These are phyloP conservation scores for Dasypogon diadema DNA, from an alignment of 2,888 invertebrate species.

Conservation along the genomic window DNA sequence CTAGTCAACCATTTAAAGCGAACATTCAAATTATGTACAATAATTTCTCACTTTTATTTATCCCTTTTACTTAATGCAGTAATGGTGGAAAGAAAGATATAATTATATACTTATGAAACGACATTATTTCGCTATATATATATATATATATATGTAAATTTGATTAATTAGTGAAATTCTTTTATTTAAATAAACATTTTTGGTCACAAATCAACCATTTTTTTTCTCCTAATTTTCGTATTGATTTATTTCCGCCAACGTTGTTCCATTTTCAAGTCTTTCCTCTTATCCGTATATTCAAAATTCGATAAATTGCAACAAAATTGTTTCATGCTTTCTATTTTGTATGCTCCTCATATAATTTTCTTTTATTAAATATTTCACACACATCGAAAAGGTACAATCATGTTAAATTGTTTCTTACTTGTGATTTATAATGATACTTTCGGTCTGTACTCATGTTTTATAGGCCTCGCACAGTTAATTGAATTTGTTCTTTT, in stretches of 20 bases:
- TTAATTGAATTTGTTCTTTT: conserved; percentile 34
- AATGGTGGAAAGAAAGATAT: too few species aligned
- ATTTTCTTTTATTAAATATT: neutral
- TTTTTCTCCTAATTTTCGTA: neutral
- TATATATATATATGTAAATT: neutral
- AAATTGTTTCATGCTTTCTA: too few species aligned
- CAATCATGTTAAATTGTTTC: neutral
- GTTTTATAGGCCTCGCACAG: conserved; percentile 32
- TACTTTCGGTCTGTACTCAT: neutral
- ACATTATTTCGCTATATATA: neutral
- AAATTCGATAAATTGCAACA: neutral
- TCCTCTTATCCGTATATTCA: neutral
- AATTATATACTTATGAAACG: too few species aligned
- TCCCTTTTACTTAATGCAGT: neutral
- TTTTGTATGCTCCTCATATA: neutral
- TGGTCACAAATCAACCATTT: neutral
- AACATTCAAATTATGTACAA: conserved; percentile 19
- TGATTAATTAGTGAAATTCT: neutral
- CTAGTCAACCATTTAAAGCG: conserved; percentile 35
- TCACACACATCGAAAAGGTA: conserved; percentile 25
- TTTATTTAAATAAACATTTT: neutral
- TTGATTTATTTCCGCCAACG: neutral
- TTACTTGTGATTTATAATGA: neutral
- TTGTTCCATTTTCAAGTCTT: neutral
- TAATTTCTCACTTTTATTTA: neutral